Evolutionary conservation across 1,140 invertebrate species (phyloP).

Genomic region (Pantala flavescens): DNA sequence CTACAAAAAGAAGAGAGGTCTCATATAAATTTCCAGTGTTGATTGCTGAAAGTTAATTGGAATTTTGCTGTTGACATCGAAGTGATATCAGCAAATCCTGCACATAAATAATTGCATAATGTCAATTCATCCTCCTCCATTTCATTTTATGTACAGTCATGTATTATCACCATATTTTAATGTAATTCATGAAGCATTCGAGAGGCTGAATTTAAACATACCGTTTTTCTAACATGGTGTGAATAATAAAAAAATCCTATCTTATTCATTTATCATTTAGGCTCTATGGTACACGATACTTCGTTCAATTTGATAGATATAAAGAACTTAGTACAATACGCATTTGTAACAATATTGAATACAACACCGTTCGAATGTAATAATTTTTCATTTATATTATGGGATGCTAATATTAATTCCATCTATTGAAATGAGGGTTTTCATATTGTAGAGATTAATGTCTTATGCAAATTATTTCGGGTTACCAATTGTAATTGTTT

Average conservation of each 20-base stretch:
- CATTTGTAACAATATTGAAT: too few relatives aligned
- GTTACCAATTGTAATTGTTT: too few relatives aligned
- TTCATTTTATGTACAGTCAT: neutral
- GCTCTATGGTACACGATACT: too few relatives aligned
- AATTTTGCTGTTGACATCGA: neutral
- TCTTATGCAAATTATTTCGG: too few relatives aligned
- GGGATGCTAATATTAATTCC: too few relatives aligned
- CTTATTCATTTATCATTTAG: too few relatives aligned
- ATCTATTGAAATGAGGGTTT: too few relatives aligned
- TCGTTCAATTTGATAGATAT: too few relatives aligned
- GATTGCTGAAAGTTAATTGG: neutral
- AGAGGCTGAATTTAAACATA: neutral
- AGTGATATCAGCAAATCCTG: neutral
- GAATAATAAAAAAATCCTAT: neutral
- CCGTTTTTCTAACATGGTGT: neutral
- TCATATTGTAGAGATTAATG: too few relatives aligned
- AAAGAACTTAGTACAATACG: too few relatives aligned
- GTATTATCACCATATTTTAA: neutral
- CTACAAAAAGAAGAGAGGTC: conserved; percentile 90
- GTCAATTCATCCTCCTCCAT: neutral
- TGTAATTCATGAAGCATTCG: neutral
- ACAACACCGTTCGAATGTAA: too few relatives aligned
- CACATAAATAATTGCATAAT: neutral
- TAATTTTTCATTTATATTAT: too few relatives aligned
- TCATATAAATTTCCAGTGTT: conserved; percentile 53